phyloP scores from a whole-genome alignment of 2,113 vertebrate species.

The Lamprologus speciosus region DNA sequence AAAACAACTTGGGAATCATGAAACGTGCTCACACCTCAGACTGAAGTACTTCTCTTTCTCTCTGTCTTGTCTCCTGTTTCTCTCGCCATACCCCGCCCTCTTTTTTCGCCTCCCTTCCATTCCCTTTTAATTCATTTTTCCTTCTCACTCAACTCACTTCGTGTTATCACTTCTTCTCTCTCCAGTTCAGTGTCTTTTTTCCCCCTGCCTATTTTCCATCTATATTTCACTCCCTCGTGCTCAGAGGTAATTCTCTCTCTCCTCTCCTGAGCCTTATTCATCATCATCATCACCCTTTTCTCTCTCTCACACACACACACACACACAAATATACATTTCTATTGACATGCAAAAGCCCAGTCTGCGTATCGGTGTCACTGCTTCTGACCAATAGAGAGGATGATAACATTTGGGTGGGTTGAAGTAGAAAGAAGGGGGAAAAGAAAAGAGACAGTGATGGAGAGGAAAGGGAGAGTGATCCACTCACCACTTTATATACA shows the following conservation, averaged over 20 bases:
- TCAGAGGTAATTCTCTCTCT: slow-evolving; percentile 57
- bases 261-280: slow-evolving; percentile 40
- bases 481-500: background rate
- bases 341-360: slow-evolving; percentile 13
- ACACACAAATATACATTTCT: background rate
- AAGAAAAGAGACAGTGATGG: background rate
- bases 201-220: background rate
- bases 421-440: background rate
- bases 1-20: slow-evolving; percentile 43
- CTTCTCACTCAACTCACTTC: background rate
- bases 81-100: background rate
- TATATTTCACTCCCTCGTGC: slow-evolving; percentile 47
- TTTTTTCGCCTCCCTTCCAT: background rate
- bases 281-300: background rate
- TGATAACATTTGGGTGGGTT: background rate
- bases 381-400: slow-evolving; percentile 1
- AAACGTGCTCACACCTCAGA: slow-evolving; percentile 36
- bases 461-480: background rate
- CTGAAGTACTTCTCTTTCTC: background rate
- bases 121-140: slow-evolving; percentile 7
- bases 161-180: slow-evolving; percentile 18
- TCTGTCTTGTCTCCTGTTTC: background rate
- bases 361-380: slow-evolving; percentile 17
- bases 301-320: background rate
- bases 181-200: slow-evolving; percentile 3